phyloP scores from a whole-genome alignment of 2,888 invertebrate species.

The Myopa tessellatipennis region DNA sequence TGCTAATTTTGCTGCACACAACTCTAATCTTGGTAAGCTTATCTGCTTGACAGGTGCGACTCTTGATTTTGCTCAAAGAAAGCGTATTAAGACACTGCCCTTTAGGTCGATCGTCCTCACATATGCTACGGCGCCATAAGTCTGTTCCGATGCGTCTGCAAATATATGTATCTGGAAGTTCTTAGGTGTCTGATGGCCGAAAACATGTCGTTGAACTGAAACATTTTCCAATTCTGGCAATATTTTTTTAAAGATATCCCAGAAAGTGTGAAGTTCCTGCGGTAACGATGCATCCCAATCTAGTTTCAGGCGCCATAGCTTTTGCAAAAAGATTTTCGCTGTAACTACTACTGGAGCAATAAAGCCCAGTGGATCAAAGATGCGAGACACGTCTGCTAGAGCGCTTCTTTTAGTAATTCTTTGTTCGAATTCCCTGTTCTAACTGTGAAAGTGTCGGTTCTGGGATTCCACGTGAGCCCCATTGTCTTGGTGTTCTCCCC shows the following conservation, averaged over 20 bases:
- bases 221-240: not conserved
- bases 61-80: conserved; percentile 10
- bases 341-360: conserved; percentile 5
- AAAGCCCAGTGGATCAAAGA: conserved; percentile 11
- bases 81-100: not conserved
- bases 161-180: too few species aligned
- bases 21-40: not conserved
- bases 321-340: conserved; percentile 1
- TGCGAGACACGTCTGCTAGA: conserved; percentile 9
- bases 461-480: conserved; percentile 39
- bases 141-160: conserved; percentile 2
- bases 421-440: conserved; percentile 8
- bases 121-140: conserved; percentile 11
- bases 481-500: conserved; percentile 9
- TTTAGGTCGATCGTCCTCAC: not conserved
- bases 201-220: not conserved
- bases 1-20: conserved; percentile 12
- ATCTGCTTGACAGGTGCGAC: conserved; percentile 1
- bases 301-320: too few species aligned
- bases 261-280: conserved; percentile 15
- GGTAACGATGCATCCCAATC: conserved; percentile 15
- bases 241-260: not conserved
- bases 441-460: conserved; percentile 37
- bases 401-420: not conserved
- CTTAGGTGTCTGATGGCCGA: not conserved